These are phyloP conservation scores for Onthophagus sagittarius DNA, from an alignment of 2,888 invertebrate genomes.

Conservation along the genomic window DNA sequence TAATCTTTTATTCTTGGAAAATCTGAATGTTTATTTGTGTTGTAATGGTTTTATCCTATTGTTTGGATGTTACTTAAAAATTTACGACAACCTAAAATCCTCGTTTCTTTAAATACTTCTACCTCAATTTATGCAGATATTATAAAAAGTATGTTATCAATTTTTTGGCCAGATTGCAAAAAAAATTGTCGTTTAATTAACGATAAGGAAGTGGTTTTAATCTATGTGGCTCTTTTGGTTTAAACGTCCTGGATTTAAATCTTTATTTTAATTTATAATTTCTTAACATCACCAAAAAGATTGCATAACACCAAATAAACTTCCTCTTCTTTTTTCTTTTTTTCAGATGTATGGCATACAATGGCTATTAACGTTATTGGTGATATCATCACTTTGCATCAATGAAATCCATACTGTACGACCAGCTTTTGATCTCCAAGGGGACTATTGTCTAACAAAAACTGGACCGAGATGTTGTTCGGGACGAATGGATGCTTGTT, in stretches of 20 bases:
- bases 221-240: conserved; percentile 1
- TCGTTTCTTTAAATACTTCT: background rate
- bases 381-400: conserved; percentile 13
- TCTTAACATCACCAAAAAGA: no score
- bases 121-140: background rate
- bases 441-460: conserved; percentile 23
- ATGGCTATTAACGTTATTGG: conserved; percentile 15
- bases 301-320: background rate
- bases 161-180: background rate
- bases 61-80: background rate
- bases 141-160: background rate
- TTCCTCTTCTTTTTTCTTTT: conserved; percentile 12
- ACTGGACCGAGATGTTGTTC: conserved; percentile 61
- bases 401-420: conserved; percentile 53
- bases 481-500: conserved; percentile 75
- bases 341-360: conserved; percentile 25
- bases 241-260: background rate
- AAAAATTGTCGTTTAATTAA: background rate
- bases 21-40: background rate
- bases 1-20: background rate
- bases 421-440: conserved; percentile 52
- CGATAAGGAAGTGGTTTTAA: background rate
- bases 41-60: background rate
- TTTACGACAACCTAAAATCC: background rate
- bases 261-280: no score